These are phyloP conservation scores for Drosophila pseudotakahashii DNA, from an alignment of 2,888 invertebrate species.

Conservation along the genomic window DNA sequence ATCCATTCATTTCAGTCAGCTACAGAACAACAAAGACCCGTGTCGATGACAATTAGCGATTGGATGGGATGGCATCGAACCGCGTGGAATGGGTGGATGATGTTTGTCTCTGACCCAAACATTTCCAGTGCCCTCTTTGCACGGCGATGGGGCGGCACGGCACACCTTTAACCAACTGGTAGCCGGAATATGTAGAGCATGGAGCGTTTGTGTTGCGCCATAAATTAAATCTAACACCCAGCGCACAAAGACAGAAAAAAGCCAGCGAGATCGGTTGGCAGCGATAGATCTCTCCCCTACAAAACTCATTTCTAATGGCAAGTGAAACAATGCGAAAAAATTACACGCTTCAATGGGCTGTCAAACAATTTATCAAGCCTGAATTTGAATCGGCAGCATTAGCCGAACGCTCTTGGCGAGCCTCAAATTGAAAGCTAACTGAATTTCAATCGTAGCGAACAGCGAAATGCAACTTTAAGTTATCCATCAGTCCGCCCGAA, in stretches of 20 bases:
- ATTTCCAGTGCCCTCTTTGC: constrained; percentile 15
- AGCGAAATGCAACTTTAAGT: constrained; percentile 6
- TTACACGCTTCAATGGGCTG: constrained; percentile 73
- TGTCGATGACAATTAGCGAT: constrained; percentile 80
- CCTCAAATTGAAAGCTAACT: constrained; percentile 33
- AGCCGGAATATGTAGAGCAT: constrained; percentile 77
- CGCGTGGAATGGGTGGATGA: constrained; percentile 19
- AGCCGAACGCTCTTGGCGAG: constrained; percentile 22
- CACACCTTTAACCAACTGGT: constrained; percentile 50
- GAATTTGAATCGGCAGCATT: constrained; percentile 10
- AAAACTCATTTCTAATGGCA: constrained; percentile 73
- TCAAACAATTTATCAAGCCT: constrained; percentile 43
- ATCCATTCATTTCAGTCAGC: constrained; percentile 56
- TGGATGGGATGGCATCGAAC: constrained; percentile 50
- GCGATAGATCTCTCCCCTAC: constrained; percentile 48
- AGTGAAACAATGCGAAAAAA: constrained; percentile 57
- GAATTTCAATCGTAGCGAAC: constrained; percentile 24
- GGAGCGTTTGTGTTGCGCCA: constrained; percentile 71
- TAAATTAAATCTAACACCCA: constrained; percentile 79
- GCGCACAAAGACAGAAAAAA: constrained; percentile 18
- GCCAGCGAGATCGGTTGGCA: constrained; percentile 58
- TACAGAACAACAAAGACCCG: constrained; percentile 66
- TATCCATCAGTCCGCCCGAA: constrained; percentile 18
- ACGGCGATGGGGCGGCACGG: constrained; percentile 9
- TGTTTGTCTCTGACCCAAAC: constrained; percentile 43